Conservation (phyloP, 2,888 invertebrate species). For the Caenorhabditis macrosperma region DNA sequence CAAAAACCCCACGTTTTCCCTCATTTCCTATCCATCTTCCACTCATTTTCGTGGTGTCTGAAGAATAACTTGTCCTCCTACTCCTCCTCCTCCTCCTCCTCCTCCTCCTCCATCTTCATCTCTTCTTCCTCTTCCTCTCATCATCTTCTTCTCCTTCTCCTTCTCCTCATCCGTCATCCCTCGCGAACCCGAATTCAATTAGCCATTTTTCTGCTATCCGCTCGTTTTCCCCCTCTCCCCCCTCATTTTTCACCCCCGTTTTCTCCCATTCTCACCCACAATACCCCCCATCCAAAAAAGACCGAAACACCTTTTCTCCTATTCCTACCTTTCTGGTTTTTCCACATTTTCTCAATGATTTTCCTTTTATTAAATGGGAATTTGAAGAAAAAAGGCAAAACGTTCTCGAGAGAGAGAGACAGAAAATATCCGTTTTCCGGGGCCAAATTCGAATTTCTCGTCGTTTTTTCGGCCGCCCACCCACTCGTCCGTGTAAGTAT, state of each 20-base stretch:
- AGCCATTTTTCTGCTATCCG: conserved; percentile 6
- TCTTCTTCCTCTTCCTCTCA: too few species aligned
- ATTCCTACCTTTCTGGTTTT: too few species aligned
- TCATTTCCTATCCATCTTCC: too few species aligned
- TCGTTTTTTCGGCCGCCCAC: neutral
- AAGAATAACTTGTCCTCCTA: too few species aligned
- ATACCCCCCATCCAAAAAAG: too few species aligned
- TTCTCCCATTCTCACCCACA: neutral
- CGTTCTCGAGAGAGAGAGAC: neutral
- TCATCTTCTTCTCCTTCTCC: too few species aligned
- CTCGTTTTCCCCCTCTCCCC: neutral
- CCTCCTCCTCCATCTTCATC: too few species aligned
- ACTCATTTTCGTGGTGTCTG: too few species aligned
- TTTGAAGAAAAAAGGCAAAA: neutral
- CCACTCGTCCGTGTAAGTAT: conserved; percentile 8
- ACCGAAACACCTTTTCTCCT: neutral
- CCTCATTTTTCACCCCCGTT: neutral
- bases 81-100: too few species aligned
- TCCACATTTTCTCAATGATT: too few species aligned
- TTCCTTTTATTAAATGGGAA: neutral
- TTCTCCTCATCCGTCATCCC: conserved; percentile 16
- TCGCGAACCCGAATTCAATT: conserved; percentile 38
- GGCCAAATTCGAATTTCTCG: conserved; percentile 29
- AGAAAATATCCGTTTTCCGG: conserved; percentile 30
- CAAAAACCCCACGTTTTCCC: too few species aligned